phyloP scores from a whole-genome alignment of 1,140 invertebrate genomes.

The Lycorma delicatula region DNA sequence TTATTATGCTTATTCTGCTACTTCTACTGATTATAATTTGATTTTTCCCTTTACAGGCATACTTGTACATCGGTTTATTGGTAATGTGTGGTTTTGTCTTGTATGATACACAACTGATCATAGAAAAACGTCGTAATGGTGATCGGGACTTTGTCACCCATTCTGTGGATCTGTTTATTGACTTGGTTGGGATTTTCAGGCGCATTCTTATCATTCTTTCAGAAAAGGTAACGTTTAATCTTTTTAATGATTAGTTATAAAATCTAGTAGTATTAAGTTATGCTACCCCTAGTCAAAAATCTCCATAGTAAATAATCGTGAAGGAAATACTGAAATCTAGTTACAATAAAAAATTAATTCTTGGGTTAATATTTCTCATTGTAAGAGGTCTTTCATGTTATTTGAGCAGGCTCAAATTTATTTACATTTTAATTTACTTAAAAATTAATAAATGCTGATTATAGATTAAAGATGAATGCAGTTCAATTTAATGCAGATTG shows the following conservation, averaged over 20 bases:
- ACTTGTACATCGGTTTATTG: slow-evolving; percentile 79
- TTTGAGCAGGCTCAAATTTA: too few relatives aligned
- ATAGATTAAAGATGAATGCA: too few relatives aligned
- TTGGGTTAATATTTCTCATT: too few relatives aligned
- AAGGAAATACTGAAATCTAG: too few relatives aligned
- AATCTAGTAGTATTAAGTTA: too few relatives aligned
- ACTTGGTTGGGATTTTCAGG: slow-evolving; percentile 86
- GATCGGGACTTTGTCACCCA: slow-evolving; percentile 89
- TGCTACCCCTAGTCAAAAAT: too few relatives aligned
- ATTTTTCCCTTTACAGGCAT: slow-evolving; percentile 48
- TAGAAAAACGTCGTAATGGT: slow-evolving; percentile 82
- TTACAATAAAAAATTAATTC: too few relatives aligned
- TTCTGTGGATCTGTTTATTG: slow-evolving; percentile 83
- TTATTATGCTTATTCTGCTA: background rate
- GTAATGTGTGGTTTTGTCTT: slow-evolving; percentile 92
- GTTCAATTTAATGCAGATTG: too few relatives aligned
- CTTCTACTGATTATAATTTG: background rate
- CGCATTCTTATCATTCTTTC: slow-evolving; percentile 79
- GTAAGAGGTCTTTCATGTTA: too few relatives aligned
- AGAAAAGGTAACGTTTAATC: slow-evolving; percentile 59
- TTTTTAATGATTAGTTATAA: background rate
- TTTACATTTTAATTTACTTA: too few relatives aligned
- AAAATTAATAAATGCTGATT: too few relatives aligned
- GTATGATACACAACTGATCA: slow-evolving; percentile 92
- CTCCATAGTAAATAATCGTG: too few relatives aligned